phyloP scores from a whole-genome alignment of 2,888 invertebrate species.

The Phorcus lineatus region DNA sequence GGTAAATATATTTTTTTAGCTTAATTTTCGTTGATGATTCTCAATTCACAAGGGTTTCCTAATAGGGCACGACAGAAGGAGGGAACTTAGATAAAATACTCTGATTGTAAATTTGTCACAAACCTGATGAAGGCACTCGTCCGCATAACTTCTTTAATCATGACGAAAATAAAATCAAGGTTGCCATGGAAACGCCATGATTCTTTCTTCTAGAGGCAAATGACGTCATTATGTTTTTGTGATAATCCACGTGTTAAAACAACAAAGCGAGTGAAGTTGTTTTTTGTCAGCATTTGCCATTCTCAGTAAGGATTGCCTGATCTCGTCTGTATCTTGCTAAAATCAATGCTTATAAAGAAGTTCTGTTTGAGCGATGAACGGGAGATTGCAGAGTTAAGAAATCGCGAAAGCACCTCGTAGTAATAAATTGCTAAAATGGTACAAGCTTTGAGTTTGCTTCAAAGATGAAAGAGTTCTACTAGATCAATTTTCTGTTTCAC shows the following conservation, averaged over 20 bases:
- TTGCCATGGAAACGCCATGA: neutral
- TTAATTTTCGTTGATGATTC: too few relatives aligned
- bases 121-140: neutral
- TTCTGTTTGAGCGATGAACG: neutral
- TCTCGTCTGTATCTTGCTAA: neutral
- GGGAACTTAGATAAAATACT: too few relatives aligned
- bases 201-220: neutral
- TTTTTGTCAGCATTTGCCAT: too few relatives aligned
- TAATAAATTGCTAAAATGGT: too few relatives aligned
- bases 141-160: neutral
- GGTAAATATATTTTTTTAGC: too few relatives aligned
- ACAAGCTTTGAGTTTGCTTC: neutral
- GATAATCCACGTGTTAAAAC: slow-evolving; percentile 1
- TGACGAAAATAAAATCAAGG: neutral
- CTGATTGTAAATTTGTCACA: neutral
- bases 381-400: neutral
- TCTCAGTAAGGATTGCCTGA: too few relatives aligned
- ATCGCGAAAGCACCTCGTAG: too few relatives aligned
- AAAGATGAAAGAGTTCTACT: neutral
- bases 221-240: slow-evolving; percentile 9
- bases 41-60: too few relatives aligned
- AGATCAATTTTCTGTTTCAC: neutral
- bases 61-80: too few relatives aligned
- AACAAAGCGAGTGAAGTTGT: neutral
- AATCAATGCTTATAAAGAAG: neutral